phyloP scores from a whole-genome alignment of 64 coral and sea anemone genomes.

The Dendrophyllia cribrosa region DNA sequence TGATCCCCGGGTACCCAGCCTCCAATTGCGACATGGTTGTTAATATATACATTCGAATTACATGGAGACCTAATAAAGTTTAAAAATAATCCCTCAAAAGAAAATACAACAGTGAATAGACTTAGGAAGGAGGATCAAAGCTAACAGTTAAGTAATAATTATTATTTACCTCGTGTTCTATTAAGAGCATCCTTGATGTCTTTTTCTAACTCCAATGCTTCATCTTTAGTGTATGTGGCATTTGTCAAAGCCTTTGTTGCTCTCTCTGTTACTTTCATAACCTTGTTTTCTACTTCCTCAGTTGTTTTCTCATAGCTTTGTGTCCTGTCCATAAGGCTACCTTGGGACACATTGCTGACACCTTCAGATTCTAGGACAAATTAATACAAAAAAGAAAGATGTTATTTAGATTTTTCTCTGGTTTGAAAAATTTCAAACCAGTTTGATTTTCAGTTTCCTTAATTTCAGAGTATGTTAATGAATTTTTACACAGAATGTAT shows the following conservation, averaged over 20 bases:
- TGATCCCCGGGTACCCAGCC: no score
- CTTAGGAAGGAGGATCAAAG: no score
- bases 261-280: not conserved
- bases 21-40: no score
- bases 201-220: constrained; percentile 55
- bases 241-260: constrained; percentile 25
- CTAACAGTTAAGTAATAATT: not conserved
- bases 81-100: no score
- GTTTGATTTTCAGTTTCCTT: no score
- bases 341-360: not conserved
- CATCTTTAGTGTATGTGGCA: constrained; percentile 30
- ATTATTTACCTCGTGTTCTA: constrained; percentile 30
- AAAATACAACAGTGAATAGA: no score
- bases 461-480: no score
- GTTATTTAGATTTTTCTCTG: no score
- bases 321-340: constrained; percentile 9
- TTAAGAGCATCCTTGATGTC: constrained; percentile 51
- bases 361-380: not conserved
- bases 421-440: no score
- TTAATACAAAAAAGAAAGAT: not conserved
- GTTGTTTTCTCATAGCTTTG: not conserved
- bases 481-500: no score
- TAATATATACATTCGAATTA: no score
- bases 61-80: no score
- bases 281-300: constrained; percentile 18